Evolutionary conservation across 2,797 vertebrate genomes (phyloP).

Genomic region (Xerus rutilus): DNA sequence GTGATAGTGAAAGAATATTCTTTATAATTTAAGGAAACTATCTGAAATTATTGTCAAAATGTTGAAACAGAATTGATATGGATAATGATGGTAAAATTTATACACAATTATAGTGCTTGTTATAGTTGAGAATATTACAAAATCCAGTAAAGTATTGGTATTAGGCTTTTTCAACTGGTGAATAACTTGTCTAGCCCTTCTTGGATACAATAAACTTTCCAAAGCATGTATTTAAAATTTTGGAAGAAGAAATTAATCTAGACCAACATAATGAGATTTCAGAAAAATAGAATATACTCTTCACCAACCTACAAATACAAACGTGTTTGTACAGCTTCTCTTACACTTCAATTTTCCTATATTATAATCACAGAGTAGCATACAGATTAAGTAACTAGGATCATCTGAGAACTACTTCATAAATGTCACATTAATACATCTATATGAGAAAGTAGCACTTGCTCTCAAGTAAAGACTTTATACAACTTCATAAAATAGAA

Average conservation of each 20-base stretch:
- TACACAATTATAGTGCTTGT: neutral
- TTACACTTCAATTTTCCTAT: neutral
- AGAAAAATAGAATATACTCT: neutral
- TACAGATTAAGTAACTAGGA: neutral
- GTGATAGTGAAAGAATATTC: neutral
- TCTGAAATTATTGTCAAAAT: neutral
- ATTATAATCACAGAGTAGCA: neutral
- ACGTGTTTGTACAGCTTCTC: neutral
- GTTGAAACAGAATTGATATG: neutral
- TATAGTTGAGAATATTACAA: neutral
- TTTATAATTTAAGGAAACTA: neutral
- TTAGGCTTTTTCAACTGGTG: neutral
- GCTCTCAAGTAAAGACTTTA: neutral
- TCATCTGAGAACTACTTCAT: constrained; percentile 26
- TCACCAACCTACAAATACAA: neutral
- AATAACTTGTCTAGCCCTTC: neutral
- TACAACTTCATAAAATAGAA: neutral
- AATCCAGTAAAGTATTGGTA: neutral
- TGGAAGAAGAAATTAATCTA: neutral
- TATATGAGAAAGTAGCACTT: constrained; percentile 9
- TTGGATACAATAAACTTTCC: neutral
- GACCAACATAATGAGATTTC: neutral
- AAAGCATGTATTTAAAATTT: neutral
- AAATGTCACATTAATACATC: neutral
- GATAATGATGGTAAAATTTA: neutral